Conservation (phyloP, 2,888 invertebrate species). For the Synergus gifuensis region DNA sequence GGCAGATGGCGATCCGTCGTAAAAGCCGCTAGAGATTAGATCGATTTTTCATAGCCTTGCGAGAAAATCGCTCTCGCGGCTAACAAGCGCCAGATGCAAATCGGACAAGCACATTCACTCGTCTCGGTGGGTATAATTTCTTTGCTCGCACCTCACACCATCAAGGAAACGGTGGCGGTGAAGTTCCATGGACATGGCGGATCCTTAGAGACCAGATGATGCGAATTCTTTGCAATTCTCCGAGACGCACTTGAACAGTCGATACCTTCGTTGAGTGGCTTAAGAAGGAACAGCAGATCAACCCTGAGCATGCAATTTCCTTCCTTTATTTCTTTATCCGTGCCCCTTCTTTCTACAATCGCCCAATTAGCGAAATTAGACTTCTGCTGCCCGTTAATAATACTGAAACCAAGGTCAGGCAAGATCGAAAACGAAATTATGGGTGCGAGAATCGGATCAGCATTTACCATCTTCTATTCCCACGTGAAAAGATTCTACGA, state of each 20-base stretch:
- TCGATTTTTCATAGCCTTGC: slow-evolving; percentile 71
- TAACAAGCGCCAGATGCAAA: slow-evolving; percentile 74
- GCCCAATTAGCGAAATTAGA: background rate
- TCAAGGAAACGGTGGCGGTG: background rate
- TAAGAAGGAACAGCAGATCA: background rate
- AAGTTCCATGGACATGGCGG: background rate
- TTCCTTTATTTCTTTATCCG: background rate
- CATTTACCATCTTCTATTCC: background rate
- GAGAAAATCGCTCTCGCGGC: slow-evolving; percentile 66
- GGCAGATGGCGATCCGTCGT: slow-evolving; percentile 68
- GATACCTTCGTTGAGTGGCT: background rate
- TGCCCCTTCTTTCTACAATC: background rate
- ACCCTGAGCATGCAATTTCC: background rate
- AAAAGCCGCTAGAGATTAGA: slow-evolving; percentile 66
- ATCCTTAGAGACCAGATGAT: background rate
- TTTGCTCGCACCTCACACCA: slow-evolving; percentile 36
- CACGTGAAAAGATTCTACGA: too few species aligned
- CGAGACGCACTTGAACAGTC: background rate
- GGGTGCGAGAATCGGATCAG: background rate
- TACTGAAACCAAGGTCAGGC: background rate
- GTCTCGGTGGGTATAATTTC: slow-evolving; percentile 38
- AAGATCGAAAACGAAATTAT: background rate
- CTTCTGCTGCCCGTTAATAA: background rate
- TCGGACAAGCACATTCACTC: slow-evolving; percentile 60
- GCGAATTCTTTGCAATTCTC: background rate